Base-by-base conservation (phyloP, 1,140 invertebrate species). In the Alviniconcha marisindica region DNA sequence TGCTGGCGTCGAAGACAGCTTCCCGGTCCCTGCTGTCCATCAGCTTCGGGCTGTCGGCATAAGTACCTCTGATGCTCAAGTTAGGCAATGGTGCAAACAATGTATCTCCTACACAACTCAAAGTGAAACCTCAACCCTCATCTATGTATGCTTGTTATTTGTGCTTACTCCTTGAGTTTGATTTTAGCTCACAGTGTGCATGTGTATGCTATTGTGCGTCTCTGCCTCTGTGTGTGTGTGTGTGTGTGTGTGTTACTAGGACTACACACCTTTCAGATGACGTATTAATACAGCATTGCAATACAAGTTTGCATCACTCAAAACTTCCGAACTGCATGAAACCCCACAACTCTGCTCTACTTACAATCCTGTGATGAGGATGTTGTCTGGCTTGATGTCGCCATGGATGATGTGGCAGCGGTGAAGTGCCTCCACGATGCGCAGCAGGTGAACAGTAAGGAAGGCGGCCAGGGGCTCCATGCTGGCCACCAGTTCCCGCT, bases 381-480 rank as follows among this genome's bases (percentile, higher is more conserved):
- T 87, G 76, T 93, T 93, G 84, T 93, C 92, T 14, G 92, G 92
- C 84, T 93, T 93, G 84, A 93, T 86, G 83, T 93, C 92, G 1
- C 92, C 92, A 85, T 93, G 92, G 36, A 93, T 93, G 71, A 93
- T 91, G 28, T 90, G 69, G 88, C 92, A 92, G 38, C 82, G 80
- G 74, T 92, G 91, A 51, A 93, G 83, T n/a, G 89, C 83, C 63
- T 93, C 91, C 44, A 93, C 77, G 31, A 93, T 88, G 71, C 89
- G 85, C 31, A 93, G 84, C 80, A 93, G 81, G 77, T 92, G 91
- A 63, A 92, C 90, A 31, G 89, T 90, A 36, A 92, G 74, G 77
- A 96, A 95, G 90, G 97, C 95, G 14, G 96, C 96, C 60, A 98
- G 93, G 77, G 94, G 94, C 91, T 98, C 93, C 77, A 86, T 36